Percentiles rank a stretch among this genome's conserved stretches.
Evolutionary conservation across 2,888 invertebrate genomes (phyloP).

Genomic region (Pristionchus entomophagus): DNA sequence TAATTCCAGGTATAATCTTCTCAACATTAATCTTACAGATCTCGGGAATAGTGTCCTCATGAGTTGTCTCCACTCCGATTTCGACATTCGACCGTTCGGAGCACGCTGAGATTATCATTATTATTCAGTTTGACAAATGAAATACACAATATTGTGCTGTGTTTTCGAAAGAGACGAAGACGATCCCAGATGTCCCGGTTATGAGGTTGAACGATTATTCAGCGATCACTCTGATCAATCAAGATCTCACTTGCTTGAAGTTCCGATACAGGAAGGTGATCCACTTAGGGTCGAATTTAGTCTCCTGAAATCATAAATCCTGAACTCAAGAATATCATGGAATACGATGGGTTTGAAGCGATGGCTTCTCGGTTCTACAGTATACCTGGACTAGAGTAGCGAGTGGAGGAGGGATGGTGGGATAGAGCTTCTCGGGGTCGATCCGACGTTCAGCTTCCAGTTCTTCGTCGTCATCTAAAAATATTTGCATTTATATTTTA

Average conservation of each 20-base stretch:
- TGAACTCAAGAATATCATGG: too few relatives aligned
- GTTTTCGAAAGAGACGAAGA: too few relatives aligned
- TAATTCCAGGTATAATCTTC: neutral
- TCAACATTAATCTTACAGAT: neutral
- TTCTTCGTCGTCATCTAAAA: conserved; percentile 44
- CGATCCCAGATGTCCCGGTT: too few relatives aligned
- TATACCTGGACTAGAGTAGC: neutral
- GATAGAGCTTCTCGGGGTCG: conserved; percentile 40
- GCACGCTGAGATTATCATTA: conserved; percentile 61
- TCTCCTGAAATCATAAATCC: conserved; percentile 24
- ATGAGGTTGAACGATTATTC: too few relatives aligned
- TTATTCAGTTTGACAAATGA: too few relatives aligned
- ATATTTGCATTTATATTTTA: neutral
- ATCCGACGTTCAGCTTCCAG: conserved; percentile 32
- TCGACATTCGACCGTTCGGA: conserved; percentile 69
- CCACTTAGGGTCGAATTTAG: conserved; percentile 66
- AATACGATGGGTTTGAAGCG: too few relatives aligned
- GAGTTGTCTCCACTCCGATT: conserved; percentile 66
- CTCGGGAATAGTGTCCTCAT: conserved; percentile 68
- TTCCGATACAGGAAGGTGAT: conserved; percentile 73
- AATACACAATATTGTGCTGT: too few relatives aligned
- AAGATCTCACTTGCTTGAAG: conserved; percentile 65
- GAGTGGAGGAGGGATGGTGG: conserved; percentile 42
- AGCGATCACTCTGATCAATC: neutral
- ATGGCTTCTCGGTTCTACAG: too few relatives aligned